Base-by-base conservation (phyloP, 2,888 invertebrate genomes). In the Poecilus cupreus region DNA sequence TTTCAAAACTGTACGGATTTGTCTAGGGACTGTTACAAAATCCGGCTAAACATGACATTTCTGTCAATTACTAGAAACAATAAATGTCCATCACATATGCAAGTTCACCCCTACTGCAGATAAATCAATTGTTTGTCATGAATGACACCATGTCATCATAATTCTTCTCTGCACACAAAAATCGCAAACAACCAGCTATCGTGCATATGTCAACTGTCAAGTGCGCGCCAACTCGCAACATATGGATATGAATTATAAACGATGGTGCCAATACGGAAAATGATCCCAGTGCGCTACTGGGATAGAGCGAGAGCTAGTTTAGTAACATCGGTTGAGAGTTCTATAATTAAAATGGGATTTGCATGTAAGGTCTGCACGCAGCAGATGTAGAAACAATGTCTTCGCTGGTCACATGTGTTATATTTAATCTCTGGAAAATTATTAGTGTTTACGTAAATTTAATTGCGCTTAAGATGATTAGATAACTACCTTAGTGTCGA, bases 301-400 rank as follows among this genome's bases (percentile, higher is more conserved):
- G 22, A 18, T 60, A 24, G 24, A 24, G 13, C n/a, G n/a, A 43
- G 11, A 3, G 43, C 13, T 43, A 43, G 43, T 43, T 43, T 43
- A 43, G 13, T n/a, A 4, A 11, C 43, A 43, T 13, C 11, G 43
- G 43, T 43, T 10, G 43, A n/a, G 60, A 60, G 22, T 60, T 60
- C 60, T 60, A 60, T 60, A 26, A 60, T 60, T 60, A 60, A 60
- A 43, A 60, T 26, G 24, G 26, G 60, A 60, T 60, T 32, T 60
- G 60, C 60, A 60, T 22, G 26, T 43, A 43, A 43, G 43, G 11
- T 43, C 43, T 43, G 43, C 43, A 43, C 13, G 13, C 43, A 43
- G 43, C 43, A 43, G 43, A 43, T 43, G 43, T 43, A 60, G 60
- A 60, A 13, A 60, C 60, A 60, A n/a, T 60, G 26, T 60, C 24